Evolutionary conservation across 1,140 invertebrate species (phyloP).

Genomic region (Drosophila santomea): DNA sequence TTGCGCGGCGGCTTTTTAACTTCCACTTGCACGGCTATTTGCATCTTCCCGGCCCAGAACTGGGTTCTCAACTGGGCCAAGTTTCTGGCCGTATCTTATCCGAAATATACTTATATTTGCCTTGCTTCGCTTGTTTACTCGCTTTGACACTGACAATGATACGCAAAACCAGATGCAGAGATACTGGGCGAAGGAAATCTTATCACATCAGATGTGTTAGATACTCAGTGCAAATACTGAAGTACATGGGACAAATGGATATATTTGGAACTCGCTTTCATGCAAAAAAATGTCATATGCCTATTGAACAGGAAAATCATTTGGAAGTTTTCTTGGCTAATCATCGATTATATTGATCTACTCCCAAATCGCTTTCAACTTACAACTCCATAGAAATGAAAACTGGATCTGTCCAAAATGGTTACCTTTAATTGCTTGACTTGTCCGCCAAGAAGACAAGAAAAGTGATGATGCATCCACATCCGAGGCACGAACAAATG

Average conservation of each 20-base stretch:
- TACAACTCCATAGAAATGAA: neutral
- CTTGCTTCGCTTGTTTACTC: constrained; percentile 26
- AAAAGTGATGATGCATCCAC: neutral
- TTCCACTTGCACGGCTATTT: neutral
- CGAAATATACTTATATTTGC: constrained; percentile 8
- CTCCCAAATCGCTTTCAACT: neutral
- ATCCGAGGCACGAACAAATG: neutral
- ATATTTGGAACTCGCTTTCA: neutral
- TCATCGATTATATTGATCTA: too few relatives aligned
- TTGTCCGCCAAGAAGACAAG: too few relatives aligned
- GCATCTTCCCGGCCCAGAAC: constrained; percentile 10
- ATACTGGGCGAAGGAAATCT: neutral
- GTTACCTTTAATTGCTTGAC: constrained; percentile 1
- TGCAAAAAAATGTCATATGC: too few relatives aligned
- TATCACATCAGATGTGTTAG: neutral
- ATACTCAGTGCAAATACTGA: neutral
- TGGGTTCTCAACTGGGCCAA: neutral
- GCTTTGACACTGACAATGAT: constrained; percentile 39
- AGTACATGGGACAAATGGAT: neutral
- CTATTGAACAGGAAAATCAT: too few relatives aligned
- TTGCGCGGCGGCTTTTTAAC: constrained; percentile 14
- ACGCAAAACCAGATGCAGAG: neutral
- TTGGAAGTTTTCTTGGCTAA: too few relatives aligned
- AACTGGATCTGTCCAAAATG: neutral
- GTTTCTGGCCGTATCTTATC: constrained; percentile 11